Evolutionary conservation across 2,797 vertebrate species (phyloP), one percentile per base, ranked within the genome.

Genomic region (Characodon lateralis): DNA sequence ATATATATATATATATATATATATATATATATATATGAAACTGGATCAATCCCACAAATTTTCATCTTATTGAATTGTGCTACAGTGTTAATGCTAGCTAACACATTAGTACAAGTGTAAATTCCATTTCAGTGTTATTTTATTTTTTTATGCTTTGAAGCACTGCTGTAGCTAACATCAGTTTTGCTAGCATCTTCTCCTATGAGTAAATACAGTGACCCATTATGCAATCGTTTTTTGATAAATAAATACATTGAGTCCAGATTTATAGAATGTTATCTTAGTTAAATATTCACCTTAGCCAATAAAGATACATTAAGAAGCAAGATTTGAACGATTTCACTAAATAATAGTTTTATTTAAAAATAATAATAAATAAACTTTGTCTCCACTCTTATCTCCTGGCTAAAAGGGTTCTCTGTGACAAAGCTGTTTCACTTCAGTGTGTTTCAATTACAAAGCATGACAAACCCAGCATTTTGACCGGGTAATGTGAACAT

Each of bases 401-500:
- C 7, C 1, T 0, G 24, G 53, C 61, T 65, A 16, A 56, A 74
- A 22, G 51, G 58, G 28, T 73, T 55, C 28, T 55, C 35, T 56
- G 3, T 22, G 28, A 55, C 72, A 75, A 8, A 74, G 31, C 61
- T 39, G 26, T 78, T 79, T 82, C 78, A 73, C 77, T 77, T 81
- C 68, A 74, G 43, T 74, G 76, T 70, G 76, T 80, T 87, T 86
- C 83, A 83, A 48, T 85, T 79, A 82, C 70, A 35, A 76, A 59
- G 68, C 76, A 56, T 65, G 77, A 77, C 85, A 85, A 88, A 86
- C 76, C 83, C 24, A 56, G 74, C 82, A 6, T 85, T 86, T 82
- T 81, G 53, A 85, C 22, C 63, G 72, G 73, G 71, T 83, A 80
- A 89, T 87, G 83, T 55, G 73, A 85, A 78, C 82, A 78, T 87